Percentiles rank a stretch among this genome's conserved stretches.
These are phyloP conservation scores for Hippocampus abdominalis DNA, from an alignment of 2,113 vertebrate genomes.

Conservation along the genomic window DNA sequence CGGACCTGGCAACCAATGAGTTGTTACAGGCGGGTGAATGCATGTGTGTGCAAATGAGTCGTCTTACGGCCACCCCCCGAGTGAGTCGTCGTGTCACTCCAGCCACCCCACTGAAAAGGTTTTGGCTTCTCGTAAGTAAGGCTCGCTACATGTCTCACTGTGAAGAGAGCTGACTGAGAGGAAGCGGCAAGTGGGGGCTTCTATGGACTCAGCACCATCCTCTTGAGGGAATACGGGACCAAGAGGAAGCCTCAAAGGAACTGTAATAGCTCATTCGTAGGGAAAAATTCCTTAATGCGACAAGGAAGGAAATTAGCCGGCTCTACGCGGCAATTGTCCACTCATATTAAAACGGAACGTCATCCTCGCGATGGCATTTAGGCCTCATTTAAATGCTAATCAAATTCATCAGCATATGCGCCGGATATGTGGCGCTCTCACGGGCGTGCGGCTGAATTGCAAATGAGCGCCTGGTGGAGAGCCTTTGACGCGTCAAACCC, in stretches of 20 bases:
- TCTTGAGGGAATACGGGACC: conserved; percentile 46
- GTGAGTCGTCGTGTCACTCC: no score
- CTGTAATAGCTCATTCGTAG: conserved; percentile 46
- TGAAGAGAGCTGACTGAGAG: conserved; percentile 48
- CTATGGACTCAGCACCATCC: conserved; percentile 35
- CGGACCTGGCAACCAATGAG: no score
- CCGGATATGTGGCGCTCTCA: conserved; percentile 22
- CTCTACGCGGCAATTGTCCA: conserved; percentile 44
- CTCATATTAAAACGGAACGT: conserved; percentile 30
- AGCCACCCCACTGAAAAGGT: no score
- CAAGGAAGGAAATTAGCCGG: conserved; percentile 25
- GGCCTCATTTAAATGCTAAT: conserved; percentile 64
- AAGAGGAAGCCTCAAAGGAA: conserved; percentile 48
- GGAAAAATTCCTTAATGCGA: conserved; percentile 46
- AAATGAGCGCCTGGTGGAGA: conserved; percentile 39
- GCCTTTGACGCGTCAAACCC: conserved; percentile 26
- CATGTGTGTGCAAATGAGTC: no score
- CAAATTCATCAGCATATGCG: conserved; percentile 37
- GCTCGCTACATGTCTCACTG: background rate
- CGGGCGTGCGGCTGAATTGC: conserved; percentile 52
- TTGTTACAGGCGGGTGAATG: no score
- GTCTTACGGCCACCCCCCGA: no score
- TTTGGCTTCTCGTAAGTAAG: background rate
- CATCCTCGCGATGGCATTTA: conserved; percentile 38
- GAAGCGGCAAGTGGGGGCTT: conserved; percentile 32